Percentiles rank a stretch among this genome's conserved stretches.
These are phyloP conservation scores for Hiodon alosoides DNA, from an alignment of 2,113 vertebrate genomes.

Conservation along the genomic window DNA sequence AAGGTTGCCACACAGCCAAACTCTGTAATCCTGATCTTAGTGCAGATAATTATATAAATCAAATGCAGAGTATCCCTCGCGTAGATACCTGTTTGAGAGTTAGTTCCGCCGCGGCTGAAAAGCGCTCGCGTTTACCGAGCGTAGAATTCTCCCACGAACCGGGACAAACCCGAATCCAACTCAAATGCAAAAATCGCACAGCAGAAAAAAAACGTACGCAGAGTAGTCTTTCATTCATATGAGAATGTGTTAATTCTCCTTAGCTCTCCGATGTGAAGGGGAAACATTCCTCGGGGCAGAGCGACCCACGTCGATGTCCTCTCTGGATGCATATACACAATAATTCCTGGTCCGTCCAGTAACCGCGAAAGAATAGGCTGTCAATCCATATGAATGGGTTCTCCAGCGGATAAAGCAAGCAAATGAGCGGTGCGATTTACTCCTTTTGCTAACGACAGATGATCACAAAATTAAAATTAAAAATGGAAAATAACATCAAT, in stretches of 20 bases:
- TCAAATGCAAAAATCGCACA: conserved; percentile 26
- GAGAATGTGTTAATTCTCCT: conserved; percentile 40
- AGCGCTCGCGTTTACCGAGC: neutral
- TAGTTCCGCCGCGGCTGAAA: conserved; percentile 27
- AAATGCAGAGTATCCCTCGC: conserved; percentile 34
- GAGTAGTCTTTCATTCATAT: conserved; percentile 46
- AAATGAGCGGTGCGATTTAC: conserved; percentile 31
- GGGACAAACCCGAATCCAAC: conserved; percentile 20
- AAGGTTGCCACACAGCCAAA: conserved; percentile 13
- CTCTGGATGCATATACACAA: conserved; percentile 28
- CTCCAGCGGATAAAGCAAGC: conserved; percentile 24
- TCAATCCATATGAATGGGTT: conserved; percentile 45
- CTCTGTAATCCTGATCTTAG: conserved; percentile 36
- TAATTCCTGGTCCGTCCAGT: conserved; percentile 49
- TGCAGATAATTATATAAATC: conserved; percentile 20
- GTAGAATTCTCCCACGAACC: conserved; percentile 13
- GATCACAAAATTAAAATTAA: conserved; percentile 38
- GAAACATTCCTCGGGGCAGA: conserved; percentile 53
- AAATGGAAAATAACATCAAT: conserved; percentile 38
- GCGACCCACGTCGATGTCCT: conserved; percentile 29
- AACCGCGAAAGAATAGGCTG: conserved; percentile 37
- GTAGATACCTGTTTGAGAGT: conserved; percentile 32
- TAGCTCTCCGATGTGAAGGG: conserved; percentile 36
- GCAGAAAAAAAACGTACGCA: conserved; percentile 27
- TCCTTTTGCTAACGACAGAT: conserved; percentile 29